Evolutionary conservation across 2,888 invertebrate species (phyloP), one percentile per base, ranked within the genome.

Genomic region (Belgica antarctica): DNA sequence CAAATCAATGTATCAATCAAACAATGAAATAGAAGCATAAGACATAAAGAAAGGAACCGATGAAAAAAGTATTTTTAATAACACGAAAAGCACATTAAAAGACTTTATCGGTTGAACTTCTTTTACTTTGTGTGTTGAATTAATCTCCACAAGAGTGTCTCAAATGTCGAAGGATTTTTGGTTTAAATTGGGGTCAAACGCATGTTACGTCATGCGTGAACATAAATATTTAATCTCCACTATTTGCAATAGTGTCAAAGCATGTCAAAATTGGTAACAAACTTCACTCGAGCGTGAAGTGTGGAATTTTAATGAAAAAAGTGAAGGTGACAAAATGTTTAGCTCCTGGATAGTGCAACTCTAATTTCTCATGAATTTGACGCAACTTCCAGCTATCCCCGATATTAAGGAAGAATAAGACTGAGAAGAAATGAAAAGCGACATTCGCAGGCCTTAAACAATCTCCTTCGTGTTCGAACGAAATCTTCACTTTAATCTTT

Each of bases 81-180:
- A 65, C 63, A 65, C 25, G 63, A 65, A 46, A 65, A 65, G 25
- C 24, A 65, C 63, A 65, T 65, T 65, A 65, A 62, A 65, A 52
- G 19, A n/a, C 34, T n/a, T 62, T 62, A 62, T 62, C 62, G 25
- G n/a, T 34, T 27, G 8, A 24, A 15, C 12, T 28, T 27, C 25
- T 25, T 31, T 31, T n/a, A n/a, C n/a, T 34, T 17, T 62, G 27
- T 36, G 17, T 62, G 12, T 62, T 15, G 24, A 61, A 25, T 27
- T 61, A 27, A 61, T 61, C 28, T 61, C 17, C 22, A 22, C 22
- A 57, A 27, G 27, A 25, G 4, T 61, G 4, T 61, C 28, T 61
- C 57, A 12, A 24, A 19, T 57, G 5, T 17, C 52, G 52, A 52
- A 22, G 52, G 15, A 4, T 41, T 7, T 22, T 52, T 52, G 7